Percentiles rank a stretch among this genome's conserved stretches.
These are phyloP conservation scores for Lepidotrigona ventralis DNA, from an alignment of 1,140 invertebrate species.

Conservation along the genomic window DNA sequence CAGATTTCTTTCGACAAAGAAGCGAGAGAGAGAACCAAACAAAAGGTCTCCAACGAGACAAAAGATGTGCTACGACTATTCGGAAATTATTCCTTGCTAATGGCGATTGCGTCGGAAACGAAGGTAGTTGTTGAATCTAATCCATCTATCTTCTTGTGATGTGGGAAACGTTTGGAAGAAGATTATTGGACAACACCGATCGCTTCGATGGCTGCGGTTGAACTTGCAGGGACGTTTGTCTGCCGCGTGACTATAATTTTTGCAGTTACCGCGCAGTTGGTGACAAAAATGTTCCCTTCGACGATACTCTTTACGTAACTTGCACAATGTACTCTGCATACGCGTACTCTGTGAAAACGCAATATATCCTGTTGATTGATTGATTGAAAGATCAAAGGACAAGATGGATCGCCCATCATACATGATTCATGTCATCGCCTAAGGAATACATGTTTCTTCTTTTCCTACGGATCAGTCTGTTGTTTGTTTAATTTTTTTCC, in stretches of 20 bases:
- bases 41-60: neutral
- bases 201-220: neutral
- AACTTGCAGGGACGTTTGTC: slow-evolving; percentile 12
- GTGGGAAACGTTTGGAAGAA: neutral
- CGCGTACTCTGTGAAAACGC: slow-evolving; percentile 22
- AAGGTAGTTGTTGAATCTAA: neutral
- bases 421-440: slow-evolving; percentile 56
- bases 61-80: too few species aligned
- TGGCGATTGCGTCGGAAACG: neutral
- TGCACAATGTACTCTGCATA: slow-evolving; percentile 7
- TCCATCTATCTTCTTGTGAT: neutral
- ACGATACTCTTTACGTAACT: slow-evolving; percentile 48
- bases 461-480: too few species aligned
- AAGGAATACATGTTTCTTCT: neutral
- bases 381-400: slow-evolving; percentile 42
- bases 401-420: slow-evolving; percentile 30
- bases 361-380: slow-evolving; percentile 37
- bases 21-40: neutral
- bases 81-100: neutral
- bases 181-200: neutral
- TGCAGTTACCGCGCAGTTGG: slow-evolving; percentile 6
- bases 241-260: slow-evolving; percentile 25
- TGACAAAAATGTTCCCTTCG: slow-evolving; percentile 44
- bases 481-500: neutral
- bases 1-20: neutral